Evolutionary conservation across 2,113 vertebrate species (phyloP), one percentile per base, ranked within the genome.

Genomic region (Tragelaphus imberbis): DNA sequence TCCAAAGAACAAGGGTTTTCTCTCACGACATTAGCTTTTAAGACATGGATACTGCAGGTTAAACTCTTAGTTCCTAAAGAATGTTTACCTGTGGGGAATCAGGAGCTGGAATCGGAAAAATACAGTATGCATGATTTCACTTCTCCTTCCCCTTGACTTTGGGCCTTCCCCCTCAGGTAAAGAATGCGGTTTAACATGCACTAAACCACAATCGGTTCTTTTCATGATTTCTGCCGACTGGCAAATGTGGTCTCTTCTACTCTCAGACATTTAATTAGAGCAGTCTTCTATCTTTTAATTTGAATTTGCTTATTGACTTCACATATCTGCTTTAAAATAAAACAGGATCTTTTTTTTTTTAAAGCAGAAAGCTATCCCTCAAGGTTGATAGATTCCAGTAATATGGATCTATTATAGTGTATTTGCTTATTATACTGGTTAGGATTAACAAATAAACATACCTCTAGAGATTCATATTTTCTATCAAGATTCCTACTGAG

Each of bases 401-500:
- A 96, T 96, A 93, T 90, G 95, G 97, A 98, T 92, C 97, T 98
- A 93, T 90, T 94, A 97, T 92, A 94, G 90, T 97, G 55, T 97
- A 91, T 95, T 98, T 97, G 98, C 95, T 98, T 98, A 98, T 86
- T 97, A 98, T 97, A 98, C 91, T 98, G 95, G 85, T 96, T 97
- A 95, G 36, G 58, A 91, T 93, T 91, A 97, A 97, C 58, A 98
- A 96, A 95, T 98, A 94, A 98, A 98, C 85, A 98, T 84, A 97
- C 98, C 95, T 96, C 86, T 97, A 96, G 92, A 97, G 91, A 95
- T 82, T 96, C 13, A 11, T 98, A 91, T 90, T 98, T 58, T 1
- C 92, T 98, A 97, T 93, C 95, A 56, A 98, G 97, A 91, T 97
- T 98, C 96, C 97, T 97, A 98, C 98, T 98, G 98, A 98, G 98